Evolutionary conservation across 2,888 invertebrate species (phyloP), one percentile per base, ranked within the genome.

Genomic region (Gastracanthus pulcherrimus): DNA sequence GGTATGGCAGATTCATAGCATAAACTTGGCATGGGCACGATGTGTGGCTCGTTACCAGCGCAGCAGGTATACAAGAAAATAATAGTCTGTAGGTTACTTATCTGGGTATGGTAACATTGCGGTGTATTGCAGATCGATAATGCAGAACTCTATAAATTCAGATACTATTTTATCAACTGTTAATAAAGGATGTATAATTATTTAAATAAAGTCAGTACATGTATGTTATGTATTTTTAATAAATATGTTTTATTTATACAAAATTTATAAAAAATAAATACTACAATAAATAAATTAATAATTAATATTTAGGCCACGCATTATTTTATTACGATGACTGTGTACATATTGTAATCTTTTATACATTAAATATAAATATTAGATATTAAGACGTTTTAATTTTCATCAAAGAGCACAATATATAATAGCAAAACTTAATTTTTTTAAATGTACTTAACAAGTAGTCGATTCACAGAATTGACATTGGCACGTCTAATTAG

Each of bases 391-490:
- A 62, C 41, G 19, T 72, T 51, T 51, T 48, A 5, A 64, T 36
- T 26, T 64, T 48, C 41, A 36, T n/a, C 19, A 62, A 45, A 11
- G 31, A 7, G 58, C 58, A 31, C 31, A 60, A 60, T 16, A 26
- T 38, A 38, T 41, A 60, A 16, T 60, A 1, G 38, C 6, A 74
- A 62, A 64, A 51, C 5, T 69, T 69, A 41, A 76, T 64, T 29
- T 11, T 29, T 67, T 45, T 36, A 29, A 9, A 69, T 31, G 1
- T 45, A n/a, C 16, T 11, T n/a, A 58, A 41, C 45, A 23, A 51
- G 16, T 9, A 31, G 58, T 70, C 69, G 60, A 80, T 75, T 75
- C 74, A 60, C 48, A 80, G 74, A 75, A 79, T 74, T 48, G 72
- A 80, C 72, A 62, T 69, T 62, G 69, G 75, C 80, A 80, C 75